Base-by-base conservation (phyloP, 2,113 vertebrate species). In the Regulus satrapa region DNA sequence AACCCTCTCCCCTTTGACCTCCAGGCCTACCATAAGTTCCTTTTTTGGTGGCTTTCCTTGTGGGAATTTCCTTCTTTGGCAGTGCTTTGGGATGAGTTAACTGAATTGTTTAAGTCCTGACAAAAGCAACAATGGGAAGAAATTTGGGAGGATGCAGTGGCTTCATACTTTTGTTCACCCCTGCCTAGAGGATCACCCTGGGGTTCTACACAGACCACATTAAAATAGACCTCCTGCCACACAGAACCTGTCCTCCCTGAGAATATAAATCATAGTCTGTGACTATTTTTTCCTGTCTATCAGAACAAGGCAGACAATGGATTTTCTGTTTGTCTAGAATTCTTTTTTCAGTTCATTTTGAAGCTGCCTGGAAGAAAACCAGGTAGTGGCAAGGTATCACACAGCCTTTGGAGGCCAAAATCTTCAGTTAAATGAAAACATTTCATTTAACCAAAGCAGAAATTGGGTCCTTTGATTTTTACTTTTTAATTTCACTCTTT, bases 391-490 rank as follows among this genome's bases (percentile, higher is more conserved):
- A 32, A 83, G 4, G 18, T 18, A 48, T 14, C 11, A 48, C 62
- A 32, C 18, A 41, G 14, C 14, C 14, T 62, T 85, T 36, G 32
- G 61, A 85, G 52, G 34, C 31, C 59, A 82, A 89, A 89, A 75
- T 7, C 56, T 68, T 63, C 2, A 5, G 36, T 85, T 78, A 63
- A 76, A 94, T 55, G 48, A 36, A 88, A 94, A 75, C 14, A 67
- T 78, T 94, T 89, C 0, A 10, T 68, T 93, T 82, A 76, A 73
- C 48, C 83, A 34, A 81, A 82, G 74, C 10, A 87, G 51, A 94
- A 85, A 67, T 32, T 8, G 8, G 17, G 1, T 51, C 7, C 38
- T 75, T 55, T 71, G 43, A 49, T 79, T 91, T 85, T 69, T 12
- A n/a, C 18, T 59, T 92, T 67, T 81, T 56, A 68, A 61, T 82